Evolutionary conservation across 2,888 invertebrate species (phyloP), one percentile per base, ranked within the genome.

Genomic region (Griposia aprilina): DNA sequence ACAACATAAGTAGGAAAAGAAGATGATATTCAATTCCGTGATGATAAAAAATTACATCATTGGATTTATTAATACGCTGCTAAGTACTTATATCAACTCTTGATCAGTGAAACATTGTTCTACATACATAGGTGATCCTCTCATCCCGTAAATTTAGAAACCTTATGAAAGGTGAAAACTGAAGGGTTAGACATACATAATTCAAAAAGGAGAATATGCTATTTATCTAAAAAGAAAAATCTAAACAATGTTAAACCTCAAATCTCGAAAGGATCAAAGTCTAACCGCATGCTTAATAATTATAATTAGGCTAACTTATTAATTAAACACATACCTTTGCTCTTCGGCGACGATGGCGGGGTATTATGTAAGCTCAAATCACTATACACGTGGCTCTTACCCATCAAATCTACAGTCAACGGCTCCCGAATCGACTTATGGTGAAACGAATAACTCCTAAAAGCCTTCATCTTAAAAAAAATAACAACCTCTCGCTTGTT

Each of bases 341-440:
- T 94, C 77, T 94, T 95, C 2, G 96, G 96, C 3, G 96, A 96
- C 5, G 94, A 92, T 0, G 95, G 95, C 11, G 96, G 95, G 2
- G 95, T 94, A 82, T 92, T 93, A 26, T 91, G 78, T 20, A 63
- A 82, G 57, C 75, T 87, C 41, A 91, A 88, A 71, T 90, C 92
- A 88, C 90, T 90, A 74, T 88, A 94, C 85, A 93, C 90, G 68
- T 83, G 67, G 45, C 73, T 82, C 83, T 93, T 93, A 23, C 90
- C 80, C 84, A 93, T 90, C 7, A 94, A 90, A 88, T 95, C 93
- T 26, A 94, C 92, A 1, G 95, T 90, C 30, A 95, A 85, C 8
- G 93, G 90, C 70, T 92, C 92, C 17, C 90, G 88, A 48, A 93
- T 83, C 41, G 71, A 75, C 23, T 93, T 93, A 78, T 89, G 88